These are phyloP conservation scores for Leptinotarsa juncta DNA, from an alignment of 2,888 invertebrate species.

Conservation along the genomic window DNA sequence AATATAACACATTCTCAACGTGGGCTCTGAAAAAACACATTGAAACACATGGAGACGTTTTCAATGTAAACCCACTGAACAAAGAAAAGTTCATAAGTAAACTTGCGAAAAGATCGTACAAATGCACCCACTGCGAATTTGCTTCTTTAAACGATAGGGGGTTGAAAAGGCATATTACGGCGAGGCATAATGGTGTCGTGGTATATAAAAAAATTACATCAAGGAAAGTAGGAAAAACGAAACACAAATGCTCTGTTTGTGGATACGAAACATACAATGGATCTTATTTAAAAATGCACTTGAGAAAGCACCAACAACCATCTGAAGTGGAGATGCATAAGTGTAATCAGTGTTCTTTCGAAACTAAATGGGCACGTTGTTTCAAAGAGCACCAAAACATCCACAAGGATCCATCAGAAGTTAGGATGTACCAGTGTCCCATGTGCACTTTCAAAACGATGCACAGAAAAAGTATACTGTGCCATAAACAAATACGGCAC, in stretches of 20 bases:
- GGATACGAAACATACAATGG: neutral
- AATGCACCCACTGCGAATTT: neutral
- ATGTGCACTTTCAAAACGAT: slow-evolving; percentile 13
- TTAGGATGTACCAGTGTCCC: slow-evolving; percentile 3
- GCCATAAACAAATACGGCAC: neutral
- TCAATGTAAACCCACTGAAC: neutral
- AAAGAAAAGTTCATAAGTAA: neutral
- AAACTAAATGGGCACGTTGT: slow-evolving; percentile 4
- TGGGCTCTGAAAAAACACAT: neutral
- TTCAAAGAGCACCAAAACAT: neutral
- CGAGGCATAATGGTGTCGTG: neutral
- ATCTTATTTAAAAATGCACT: neutral
- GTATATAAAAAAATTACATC: neutral
- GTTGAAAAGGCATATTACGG: neutral
- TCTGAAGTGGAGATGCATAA: slow-evolving; percentile 12
- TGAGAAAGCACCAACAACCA: neutral
- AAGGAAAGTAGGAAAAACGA: neutral
- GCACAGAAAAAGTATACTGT: neutral
- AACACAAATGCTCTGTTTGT: neutral
- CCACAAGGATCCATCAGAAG: neutral
- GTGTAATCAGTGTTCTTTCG: slow-evolving; percentile 9
- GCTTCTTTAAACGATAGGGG: neutral
- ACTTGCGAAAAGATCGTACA: neutral
- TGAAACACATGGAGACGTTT: neutral
- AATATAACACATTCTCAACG: slow-evolving; percentile 5